Percentiles rank a stretch among this genome's conserved stretches.
Evolutionary conservation across 2,797 vertebrate genomes (phyloP).

Genomic region (Falco biarmicus): DNA sequence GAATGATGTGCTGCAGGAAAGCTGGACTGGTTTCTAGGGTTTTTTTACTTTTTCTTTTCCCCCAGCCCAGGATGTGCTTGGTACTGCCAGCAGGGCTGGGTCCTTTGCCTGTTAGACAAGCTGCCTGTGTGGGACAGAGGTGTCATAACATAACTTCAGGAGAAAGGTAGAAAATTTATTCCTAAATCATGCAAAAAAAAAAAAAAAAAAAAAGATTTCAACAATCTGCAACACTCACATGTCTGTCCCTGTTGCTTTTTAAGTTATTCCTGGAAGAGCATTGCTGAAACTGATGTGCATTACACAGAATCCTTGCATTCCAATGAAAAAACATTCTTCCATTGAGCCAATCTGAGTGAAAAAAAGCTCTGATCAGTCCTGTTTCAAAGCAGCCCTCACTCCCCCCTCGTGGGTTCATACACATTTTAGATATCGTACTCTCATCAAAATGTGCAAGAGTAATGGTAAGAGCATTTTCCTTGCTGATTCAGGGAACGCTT

Average conservation of each 20-base stretch:
- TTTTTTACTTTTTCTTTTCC: background rate
- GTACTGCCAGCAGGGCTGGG: background rate
- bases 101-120: background rate
- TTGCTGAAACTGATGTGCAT: background rate
- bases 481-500: background rate
- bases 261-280: background rate
- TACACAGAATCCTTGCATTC: background rate
- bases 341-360: background rate
- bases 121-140: background rate
- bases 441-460: background rate
- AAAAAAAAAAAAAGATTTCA: background rate
- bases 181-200: background rate
- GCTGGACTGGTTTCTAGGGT: background rate
- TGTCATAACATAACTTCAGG: background rate
- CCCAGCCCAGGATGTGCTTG: rapidly evolving
- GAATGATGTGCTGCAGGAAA: background rate
- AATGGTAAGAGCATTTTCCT: background rate
- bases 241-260: background rate
- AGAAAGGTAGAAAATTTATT: background rate
- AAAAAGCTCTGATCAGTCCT: background rate
- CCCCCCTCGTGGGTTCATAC: background rate
- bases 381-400: background rate
- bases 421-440: background rate
- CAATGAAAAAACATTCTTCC: background rate
- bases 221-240: background rate